Percentiles rank a stretch among this genome's conserved stretches.
phyloP scores from a whole-genome alignment of 2,797 vertebrate genomes.

The Mormyrops boulengeri region DNA sequence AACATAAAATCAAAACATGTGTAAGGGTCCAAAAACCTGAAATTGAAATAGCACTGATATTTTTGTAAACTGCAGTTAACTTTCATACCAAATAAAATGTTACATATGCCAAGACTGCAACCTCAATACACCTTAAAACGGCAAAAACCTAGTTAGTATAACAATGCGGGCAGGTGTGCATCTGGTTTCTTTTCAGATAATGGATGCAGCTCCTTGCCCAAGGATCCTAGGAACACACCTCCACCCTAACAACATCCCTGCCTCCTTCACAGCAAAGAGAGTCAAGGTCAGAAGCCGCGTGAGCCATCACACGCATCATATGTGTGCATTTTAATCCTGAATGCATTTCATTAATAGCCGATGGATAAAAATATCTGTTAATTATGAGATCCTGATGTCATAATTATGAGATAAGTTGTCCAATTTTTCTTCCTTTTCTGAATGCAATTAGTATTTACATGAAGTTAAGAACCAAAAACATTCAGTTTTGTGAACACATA shows the following conservation, averaged over 20 bases:
- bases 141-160: background rate
- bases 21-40: background rate
- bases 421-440: too few species aligned
- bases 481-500: too few species aligned
- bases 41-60: background rate
- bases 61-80: background rate
- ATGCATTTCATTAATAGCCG: background rate
- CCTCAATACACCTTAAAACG: background rate
- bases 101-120: background rate
- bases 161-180: background rate
- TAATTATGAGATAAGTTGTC: too few species aligned
- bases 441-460: too few species aligned
- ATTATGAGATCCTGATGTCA: background rate
- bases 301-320: background rate
- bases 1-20: background rate
- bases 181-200: slow-evolving; percentile 31
- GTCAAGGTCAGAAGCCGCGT: slow-evolving; percentile 43
- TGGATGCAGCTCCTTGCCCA: slow-evolving; percentile 43
- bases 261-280: slow-evolving; percentile 50
- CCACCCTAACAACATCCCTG: slow-evolving; percentile 56
- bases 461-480: too few species aligned
- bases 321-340: background rate
- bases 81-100: background rate
- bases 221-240: slow-evolving; percentile 58
- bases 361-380: background rate